phyloP scores from a whole-genome alignment of 2,888 invertebrate species.

The Clanis bilineata region DNA sequence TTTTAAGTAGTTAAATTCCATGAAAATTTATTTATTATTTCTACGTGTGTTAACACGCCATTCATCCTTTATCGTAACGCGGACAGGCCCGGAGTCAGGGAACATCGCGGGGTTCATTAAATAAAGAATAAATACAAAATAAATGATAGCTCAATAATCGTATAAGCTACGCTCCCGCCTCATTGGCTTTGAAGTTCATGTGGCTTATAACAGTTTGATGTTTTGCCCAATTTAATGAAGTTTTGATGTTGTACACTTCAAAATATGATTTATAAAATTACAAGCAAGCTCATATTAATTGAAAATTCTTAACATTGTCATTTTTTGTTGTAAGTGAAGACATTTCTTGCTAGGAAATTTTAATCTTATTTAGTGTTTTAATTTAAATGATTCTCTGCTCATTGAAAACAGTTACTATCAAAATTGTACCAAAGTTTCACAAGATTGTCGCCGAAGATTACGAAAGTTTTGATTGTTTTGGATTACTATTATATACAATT shows the following conservation, averaged over 20 bases:
- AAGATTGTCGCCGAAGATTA: not conserved
- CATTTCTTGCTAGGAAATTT: not conserved
- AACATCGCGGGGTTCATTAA: no score
- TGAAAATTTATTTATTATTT: conserved; percentile 2
- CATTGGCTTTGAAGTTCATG: no score
- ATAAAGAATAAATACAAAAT: no score
- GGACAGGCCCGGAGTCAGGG: not conserved
- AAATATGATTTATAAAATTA: not conserved
- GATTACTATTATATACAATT: conserved; percentile 19
- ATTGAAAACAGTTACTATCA: not conserved
- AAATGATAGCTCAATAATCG: not conserved
- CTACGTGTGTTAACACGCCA: not conserved
- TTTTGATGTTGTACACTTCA: not conserved
- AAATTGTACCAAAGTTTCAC: conserved; percentile 11
- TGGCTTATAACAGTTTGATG: not conserved
- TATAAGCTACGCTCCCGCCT: not conserved
- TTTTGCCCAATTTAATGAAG: not conserved
- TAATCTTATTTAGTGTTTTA: not conserved
- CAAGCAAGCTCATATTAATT: no score
- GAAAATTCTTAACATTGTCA: no score
- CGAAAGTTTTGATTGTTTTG: not conserved
- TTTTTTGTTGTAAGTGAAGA: not conserved
- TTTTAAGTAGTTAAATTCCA: conserved; percentile 10
- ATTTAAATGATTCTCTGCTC: not conserved
- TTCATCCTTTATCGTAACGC: not conserved